phyloP scores from a whole-genome alignment of 2,888 invertebrate species.

The Drosophila antonietae region DNA sequence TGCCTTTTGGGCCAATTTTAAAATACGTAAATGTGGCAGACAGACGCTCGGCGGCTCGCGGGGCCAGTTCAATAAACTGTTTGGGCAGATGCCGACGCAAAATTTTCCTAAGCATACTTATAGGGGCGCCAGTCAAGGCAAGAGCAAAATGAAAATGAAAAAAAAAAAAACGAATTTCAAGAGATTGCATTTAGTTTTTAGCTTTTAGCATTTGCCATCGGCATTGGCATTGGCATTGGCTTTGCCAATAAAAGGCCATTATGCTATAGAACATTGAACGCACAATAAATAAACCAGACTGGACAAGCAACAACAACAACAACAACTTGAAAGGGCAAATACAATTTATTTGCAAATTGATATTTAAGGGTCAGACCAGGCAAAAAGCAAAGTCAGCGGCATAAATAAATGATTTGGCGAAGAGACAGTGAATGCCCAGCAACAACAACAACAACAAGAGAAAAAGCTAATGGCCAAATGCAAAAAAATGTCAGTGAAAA shows the following conservation, averaged over 20 bases:
- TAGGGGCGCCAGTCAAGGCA: slow-evolving; percentile 46
- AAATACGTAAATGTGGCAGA: slow-evolving; percentile 34
- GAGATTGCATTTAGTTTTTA: slow-evolving; percentile 67
- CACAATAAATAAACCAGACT: slow-evolving; percentile 63
- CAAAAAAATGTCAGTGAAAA: slow-evolving; percentile 46
- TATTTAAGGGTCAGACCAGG: slow-evolving; percentile 73
- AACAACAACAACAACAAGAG: slow-evolving; percentile 16
- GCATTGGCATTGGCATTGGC: slow-evolving; percentile 29
- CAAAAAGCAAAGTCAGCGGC: slow-evolving; percentile 23
- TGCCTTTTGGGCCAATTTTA: slow-evolving; percentile 46
- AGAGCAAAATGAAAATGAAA: slow-evolving; percentile 15
- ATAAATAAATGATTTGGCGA: slow-evolving; percentile 25
- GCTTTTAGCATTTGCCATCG: slow-evolving; percentile 36
- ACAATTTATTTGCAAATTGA: slow-evolving; percentile 80
- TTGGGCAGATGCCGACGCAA: slow-evolving; percentile 27
- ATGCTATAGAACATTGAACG: slow-evolving; percentile 70
- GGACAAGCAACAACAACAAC: slow-evolving; percentile 16
- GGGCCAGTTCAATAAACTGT: slow-evolving; percentile 70
- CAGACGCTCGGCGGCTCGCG: slow-evolving; percentile 17
- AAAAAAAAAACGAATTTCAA: slow-evolving; percentile 28
- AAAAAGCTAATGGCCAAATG: slow-evolving; percentile 55
- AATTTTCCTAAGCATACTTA: slow-evolving; percentile 59
- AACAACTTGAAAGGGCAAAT: slow-evolving; percentile 56
- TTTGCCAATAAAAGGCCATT: slow-evolving; percentile 73
- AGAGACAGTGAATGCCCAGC: slow-evolving; percentile 15